Conservation (phyloP, 2,797 vertebrate genomes). For the Phylloscopus collybita region DNA sequence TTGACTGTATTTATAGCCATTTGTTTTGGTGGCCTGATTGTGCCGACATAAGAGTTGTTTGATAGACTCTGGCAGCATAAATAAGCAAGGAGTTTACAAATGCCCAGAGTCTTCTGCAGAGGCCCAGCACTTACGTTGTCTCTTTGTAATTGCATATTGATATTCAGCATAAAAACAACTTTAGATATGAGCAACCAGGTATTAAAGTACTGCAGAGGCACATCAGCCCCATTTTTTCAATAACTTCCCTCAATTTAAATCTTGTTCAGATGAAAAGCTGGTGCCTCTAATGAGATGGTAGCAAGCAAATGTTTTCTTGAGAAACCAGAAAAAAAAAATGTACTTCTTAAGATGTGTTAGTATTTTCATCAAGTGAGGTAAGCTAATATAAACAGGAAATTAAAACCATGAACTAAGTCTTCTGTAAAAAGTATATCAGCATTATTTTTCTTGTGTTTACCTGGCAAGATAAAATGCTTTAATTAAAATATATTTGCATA, state of each 20-base stretch:
- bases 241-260: neutral
- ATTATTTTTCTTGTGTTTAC: slow-evolving; percentile 19
- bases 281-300: neutral
- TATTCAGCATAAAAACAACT: slow-evolving; percentile 22
- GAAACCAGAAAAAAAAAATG: neutral
- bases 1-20: slow-evolving; percentile 31
- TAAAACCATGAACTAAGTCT: neutral
- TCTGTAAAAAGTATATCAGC: neutral
- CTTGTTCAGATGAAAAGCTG: neutral
- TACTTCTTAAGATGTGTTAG: neutral
- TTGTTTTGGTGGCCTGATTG: slow-evolving; percentile 20
- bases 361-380: neutral
- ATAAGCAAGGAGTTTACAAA: neutral
- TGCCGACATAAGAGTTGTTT: neutral
- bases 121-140: neutral
- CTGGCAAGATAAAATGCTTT: slow-evolving; percentile 2
- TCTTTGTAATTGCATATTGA: slow-evolving; percentile 28
- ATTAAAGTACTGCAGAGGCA: neutral
- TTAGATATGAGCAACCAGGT: neutral
- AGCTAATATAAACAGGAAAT: slow-evolving; percentile 17
- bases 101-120: neutral
- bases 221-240: neutral
- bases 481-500: slow-evolving; percentile 40
- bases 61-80: slow-evolving; percentile 1
- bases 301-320: neutral